These are phyloP conservation scores for Agrotis segetum DNA, from an alignment of 2,888 invertebrate species.

Conservation along the genomic window DNA sequence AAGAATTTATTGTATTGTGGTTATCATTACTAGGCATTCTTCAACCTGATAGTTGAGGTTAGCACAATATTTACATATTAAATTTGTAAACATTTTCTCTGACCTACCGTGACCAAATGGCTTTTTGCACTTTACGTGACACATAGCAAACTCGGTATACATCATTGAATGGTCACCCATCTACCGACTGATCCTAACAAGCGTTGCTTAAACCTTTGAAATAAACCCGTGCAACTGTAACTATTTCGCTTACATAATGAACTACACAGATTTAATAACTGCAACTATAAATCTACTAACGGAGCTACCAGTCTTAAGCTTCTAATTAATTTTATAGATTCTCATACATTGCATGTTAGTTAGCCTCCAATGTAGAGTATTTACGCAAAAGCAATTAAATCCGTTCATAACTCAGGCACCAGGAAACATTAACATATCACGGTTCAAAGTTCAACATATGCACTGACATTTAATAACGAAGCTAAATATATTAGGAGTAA, in stretches of 20 bases:
- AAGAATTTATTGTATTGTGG: not conserved
- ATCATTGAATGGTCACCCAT: no score
- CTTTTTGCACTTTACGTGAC: no score
- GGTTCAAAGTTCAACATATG: slow-evolving; percentile 51
- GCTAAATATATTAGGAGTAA: slow-evolving; percentile 12
- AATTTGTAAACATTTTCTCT: no score
- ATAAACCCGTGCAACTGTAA: no score
- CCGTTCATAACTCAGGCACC: slow-evolving; percentile 39
- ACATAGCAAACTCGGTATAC: no score
- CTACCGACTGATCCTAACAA: no score
- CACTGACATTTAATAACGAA: slow-evolving; percentile 50
- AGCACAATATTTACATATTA: no score
- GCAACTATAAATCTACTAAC: not conserved
- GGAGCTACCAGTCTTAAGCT: slow-evolving; percentile 22
- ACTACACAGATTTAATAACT: not conserved
- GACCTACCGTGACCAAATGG: no score
- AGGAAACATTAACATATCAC: slow-evolving; percentile 55
- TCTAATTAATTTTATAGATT: slow-evolving; percentile 10
- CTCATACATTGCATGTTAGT: not conserved
- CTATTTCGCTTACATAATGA: not conserved
- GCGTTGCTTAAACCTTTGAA: no score
- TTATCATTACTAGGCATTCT: not conserved
- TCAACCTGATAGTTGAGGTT: no score
- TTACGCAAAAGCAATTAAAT: slow-evolving; percentile 50
- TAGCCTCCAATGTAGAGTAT: not conserved